Base-by-base conservation (phyloP, 2,113 vertebrate species). In the Saguinus midas region DNA sequence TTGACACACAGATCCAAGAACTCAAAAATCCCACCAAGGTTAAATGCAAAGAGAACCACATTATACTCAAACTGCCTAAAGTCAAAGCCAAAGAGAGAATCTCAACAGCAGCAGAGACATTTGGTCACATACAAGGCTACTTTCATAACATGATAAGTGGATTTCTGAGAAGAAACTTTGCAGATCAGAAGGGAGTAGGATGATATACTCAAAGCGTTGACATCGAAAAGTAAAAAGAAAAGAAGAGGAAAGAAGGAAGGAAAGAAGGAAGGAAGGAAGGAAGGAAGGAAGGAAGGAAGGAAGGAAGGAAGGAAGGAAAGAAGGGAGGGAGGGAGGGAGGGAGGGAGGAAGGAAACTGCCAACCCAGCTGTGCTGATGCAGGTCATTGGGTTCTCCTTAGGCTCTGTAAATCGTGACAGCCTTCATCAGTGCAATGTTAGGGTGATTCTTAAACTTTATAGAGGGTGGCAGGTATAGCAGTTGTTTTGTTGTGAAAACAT, bases 381-480 rank as follows among this genome's bases (percentile, higher is more conserved):
- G 43, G 43, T 43, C 43, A 43, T 43, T 43, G 43, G 43, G 43
- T 43, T 43, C 43, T 43, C 43, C 43, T 43, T 43, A 43, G 43
- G 43, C 43, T 43, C 43, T 43, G 43, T 43, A 43, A 43, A 43
- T 43, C 43, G 43, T 43, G 43, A 43, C 43, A 43, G 6, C 43
- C 43, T 43, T 43, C 43, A 43, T 43, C 43, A 43, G 43, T 43
- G 43, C 43, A 43, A 43, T 43, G 43, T 43, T 43, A 43, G 43
- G 43, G 43, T 43, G 43, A 43, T 43, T 43, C 43, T 43, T 43
- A 43, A 43, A 91, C 93, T 96, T 98, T 96, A 96, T 98, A 95
- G 97, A 98, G 98, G 96, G 96, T 96, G 98, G 95, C 97, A 84
- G 96, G 96, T 87, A 93, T 78, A 48, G 96, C 98, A 91, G 45